Percentiles rank a stretch among this genome's conserved stretches.
phyloP scores from a whole-genome alignment of 2,888 invertebrate species.

The Athalia cordata region DNA sequence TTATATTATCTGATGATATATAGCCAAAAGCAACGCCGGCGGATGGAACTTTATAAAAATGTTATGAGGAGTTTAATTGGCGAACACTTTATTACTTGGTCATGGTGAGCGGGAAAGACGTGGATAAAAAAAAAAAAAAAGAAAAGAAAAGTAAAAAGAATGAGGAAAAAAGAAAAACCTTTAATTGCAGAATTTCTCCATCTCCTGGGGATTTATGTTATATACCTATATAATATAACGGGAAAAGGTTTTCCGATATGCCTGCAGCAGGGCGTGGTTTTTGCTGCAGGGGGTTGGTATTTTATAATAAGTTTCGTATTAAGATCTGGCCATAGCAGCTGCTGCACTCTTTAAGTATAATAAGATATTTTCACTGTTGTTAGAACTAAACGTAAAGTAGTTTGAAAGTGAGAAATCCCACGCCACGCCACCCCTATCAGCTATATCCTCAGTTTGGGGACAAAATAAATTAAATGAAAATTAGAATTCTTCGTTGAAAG shows the following conservation, averaged over 20 bases:
- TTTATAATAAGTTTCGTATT: constrained; percentile 2
- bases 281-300: constrained; percentile 11
- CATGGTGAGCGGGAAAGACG: constrained; percentile 53
- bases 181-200: constrained; percentile 68
- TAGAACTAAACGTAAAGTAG: constrained; percentile 63
- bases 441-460: background rate
- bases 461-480: constrained; percentile 43
- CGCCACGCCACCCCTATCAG: constrained; percentile 45
- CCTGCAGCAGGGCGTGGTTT: constrained; percentile 28
- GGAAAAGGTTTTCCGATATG: background rate
- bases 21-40: constrained; percentile 34
- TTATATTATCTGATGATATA: constrained; percentile 1
- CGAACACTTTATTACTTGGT: constrained; percentile 65
- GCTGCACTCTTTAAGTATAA: background rate
- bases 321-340: background rate
- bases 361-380: constrained; percentile 54
- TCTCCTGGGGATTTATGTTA: constrained; percentile 36
- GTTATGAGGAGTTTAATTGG: constrained; percentile 70
- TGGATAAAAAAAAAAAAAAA: constrained; percentile 16
- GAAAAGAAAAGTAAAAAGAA: constrained; percentile 38
- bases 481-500: constrained; percentile 40
- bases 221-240: constrained; percentile 1
- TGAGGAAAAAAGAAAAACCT: constrained; percentile 43
- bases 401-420: constrained; percentile 58
- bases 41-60: constrained; percentile 68